Evolutionary conservation across 2,113 vertebrate genomes (phyloP), one percentile per base, ranked within the genome.

Genomic region (Mastomys coucha): DNA sequence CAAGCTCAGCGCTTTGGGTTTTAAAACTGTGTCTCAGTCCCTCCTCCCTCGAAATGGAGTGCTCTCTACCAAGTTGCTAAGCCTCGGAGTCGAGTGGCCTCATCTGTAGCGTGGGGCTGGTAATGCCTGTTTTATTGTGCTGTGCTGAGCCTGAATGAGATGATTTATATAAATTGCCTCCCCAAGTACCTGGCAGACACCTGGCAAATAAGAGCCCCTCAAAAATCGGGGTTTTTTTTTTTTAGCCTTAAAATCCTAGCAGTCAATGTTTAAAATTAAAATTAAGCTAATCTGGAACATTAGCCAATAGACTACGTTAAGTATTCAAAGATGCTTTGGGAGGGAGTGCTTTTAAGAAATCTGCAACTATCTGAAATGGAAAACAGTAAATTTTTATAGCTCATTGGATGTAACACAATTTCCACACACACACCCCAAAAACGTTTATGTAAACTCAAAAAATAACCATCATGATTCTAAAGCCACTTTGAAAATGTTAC

Each of bases 301-400:
- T 88, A 95, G 69, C 58, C 78, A 60, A 26, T 51, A 89, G 91
- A 42, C 69, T 84, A 86, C 4, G 1, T 45, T 69, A 95, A 91
- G 49, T 22, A 42, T n/a, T n/a, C 84, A 33, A 78, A 89, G 85
- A 78, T 92, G 53, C 73, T 94, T 77, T 69, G 39, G 51, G 42
- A 88, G 31, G 60, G 49, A 90, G 67, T 97, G 33, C n/a, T 91
- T 94, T 95, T 93, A 90, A 94, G 82, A 97, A 91, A 94, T 63
- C 49, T 92, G 60, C 42, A 95, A 72, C 39, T 89, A 36, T 92
- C 88, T 80, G 56, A 96, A 80, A 65, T 65, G 45, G 87, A 93
- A 97, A 95, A 92, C 63, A 82, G 36, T 76, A 49, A 42, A 75
- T 67, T 89, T 96, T 92, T 91, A 96, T 56, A 91, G 88, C 91